Evolutionary conservation across 2,888 invertebrate species (phyloP).

Genomic region (Argyra leucocephala): DNA sequence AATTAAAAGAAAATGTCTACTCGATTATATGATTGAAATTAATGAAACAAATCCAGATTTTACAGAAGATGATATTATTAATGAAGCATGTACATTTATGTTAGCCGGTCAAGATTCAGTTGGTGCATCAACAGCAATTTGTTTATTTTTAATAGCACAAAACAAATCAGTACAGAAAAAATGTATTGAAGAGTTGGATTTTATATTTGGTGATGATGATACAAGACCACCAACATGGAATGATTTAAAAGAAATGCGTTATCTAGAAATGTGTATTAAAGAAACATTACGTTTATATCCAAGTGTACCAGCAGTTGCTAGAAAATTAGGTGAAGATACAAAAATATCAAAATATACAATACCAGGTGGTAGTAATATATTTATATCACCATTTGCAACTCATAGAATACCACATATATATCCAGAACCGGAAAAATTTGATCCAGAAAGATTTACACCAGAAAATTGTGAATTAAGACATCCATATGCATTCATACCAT

Average conservation of each 20-base stretch:
- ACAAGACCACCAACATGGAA: slow-evolving; percentile 46
- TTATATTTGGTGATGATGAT: slow-evolving; percentile 41
- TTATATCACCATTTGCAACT: slow-evolving; percentile 49
- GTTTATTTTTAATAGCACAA: slow-evolving; percentile 49
- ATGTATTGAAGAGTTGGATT: slow-evolving; percentile 45
- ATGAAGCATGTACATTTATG: slow-evolving; percentile 55
- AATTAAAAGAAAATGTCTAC: slow-evolving; percentile 38
- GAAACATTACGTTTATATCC: slow-evolving; percentile 51
- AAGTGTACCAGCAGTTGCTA: slow-evolving; percentile 41
- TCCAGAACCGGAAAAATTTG: slow-evolving; percentile 49
- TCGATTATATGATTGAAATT: slow-evolving; percentile 50
- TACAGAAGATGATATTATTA: slow-evolving; percentile 49
- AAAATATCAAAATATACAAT: slow-evolving; percentile 43
- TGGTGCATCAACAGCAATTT: slow-evolving; percentile 49
- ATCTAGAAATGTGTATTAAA: slow-evolving; percentile 60
- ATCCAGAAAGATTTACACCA: slow-evolving; percentile 49
- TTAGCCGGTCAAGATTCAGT: slow-evolving; percentile 56
- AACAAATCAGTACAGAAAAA: slow-evolving; percentile 45
- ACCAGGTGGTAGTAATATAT: slow-evolving; percentile 48
- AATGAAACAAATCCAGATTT: slow-evolving; percentile 46
- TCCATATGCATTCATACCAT: slow-evolving; percentile 51
- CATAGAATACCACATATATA: slow-evolving; percentile 50
- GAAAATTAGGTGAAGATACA: slow-evolving; percentile 40
- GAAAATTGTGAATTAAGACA: slow-evolving; percentile 46
- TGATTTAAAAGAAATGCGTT: slow-evolving; percentile 54